Base-by-base conservation (phyloP, 2,888 invertebrate species). In the Caenorhabditis virilis region DNA sequence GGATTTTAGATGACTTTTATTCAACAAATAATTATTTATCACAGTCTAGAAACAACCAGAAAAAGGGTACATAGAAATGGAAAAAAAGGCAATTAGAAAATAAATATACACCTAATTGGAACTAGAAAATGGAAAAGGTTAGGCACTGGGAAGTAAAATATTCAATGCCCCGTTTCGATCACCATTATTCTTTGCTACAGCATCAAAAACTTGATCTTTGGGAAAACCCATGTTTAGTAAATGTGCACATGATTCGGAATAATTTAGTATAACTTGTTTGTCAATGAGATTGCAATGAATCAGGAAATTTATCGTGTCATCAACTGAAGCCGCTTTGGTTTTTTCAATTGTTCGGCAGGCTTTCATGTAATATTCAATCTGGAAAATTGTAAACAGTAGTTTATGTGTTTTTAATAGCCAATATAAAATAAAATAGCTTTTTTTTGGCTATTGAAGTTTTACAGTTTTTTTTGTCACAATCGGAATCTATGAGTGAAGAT, bases 351-450 rank as follows among this genome's bases (percentile, higher is more conserved):
- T 69, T 41, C 68, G 43, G 46, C 63, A 63, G 30, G 61, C 74
- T 54, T 74, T 74, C 69, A 74, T 72, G 61, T 74, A 74, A 52
- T 72, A 74, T 36, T 74, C 74, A 7, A 74, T 64, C 72, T 74
- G 62, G n/a, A 63, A 54, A 18, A n/a, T n/a, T n/a, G n/a, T n/a
- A n/a, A n/a, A n/a, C n/a, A n/a, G n/a, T n/a, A n/a, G n/a, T n/a
- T n/a, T n/a, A n/a, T n/a, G n/a, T n/a, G n/a, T n/a, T n/a, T n/a
- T n/a, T n/a, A n/a, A n/a, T n/a, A n/a, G n/a, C n/a, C n/a, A n/a
- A n/a, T 25, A 5, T 2, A 22, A 18, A 45, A 53, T 18, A 26
- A 11, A n/a, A 1, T 35, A 51, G 20, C 42, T 43, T 11, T 38
- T 38, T 38, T n/a, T 11, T 11, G 6, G 16, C 9, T 6, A 38